Base-by-base conservation (phyloP, 1,140 invertebrate species). In the Drosophila fuyamai region DNA sequence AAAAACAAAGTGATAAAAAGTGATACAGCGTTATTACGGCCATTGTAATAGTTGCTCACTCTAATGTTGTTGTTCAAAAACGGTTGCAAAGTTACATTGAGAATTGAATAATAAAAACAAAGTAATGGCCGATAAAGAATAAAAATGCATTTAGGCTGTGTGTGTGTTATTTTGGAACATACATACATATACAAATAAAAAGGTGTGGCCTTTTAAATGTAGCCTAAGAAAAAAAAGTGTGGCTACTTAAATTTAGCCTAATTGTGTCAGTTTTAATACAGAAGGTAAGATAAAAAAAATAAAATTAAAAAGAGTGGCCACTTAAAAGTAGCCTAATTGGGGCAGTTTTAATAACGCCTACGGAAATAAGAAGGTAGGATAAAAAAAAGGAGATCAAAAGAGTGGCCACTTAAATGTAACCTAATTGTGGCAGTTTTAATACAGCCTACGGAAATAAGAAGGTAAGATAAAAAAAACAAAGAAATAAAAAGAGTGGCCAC, bases 371-470 rank as follows among this genome's bases (percentile, higher is more conserved):
- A 43, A 43, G 6, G 14, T 43, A 14, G 5, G 27, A 27, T 27
- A 27, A n/a, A n/a, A n/a, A n/a, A n/a, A n/a, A n/a, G n/a, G n/a
- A n/a, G n/a, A n/a, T n/a, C n/a, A n/a, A n/a, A n/a, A 10, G 16
- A 46, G 43, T 46, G 43, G 43, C 43, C 43, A 18, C 43, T 46
- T 46, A 27, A 46, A 29, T n/a, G n/a, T n/a, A n/a, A n/a, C n/a
- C n/a, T n/a, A n/a, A n/a, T n/a, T n/a, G n/a, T n/a, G n/a, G n/a
- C n/a, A n/a, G n/a, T n/a, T n/a, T n/a, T n/a, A n/a, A n/a, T n/a
- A n/a, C n/a, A n/a, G n/a, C n/a, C n/a, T n/a, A n/a, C n/a, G n/a
- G n/a, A n/a, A n/a, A n/a, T n/a, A n/a, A n/a, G n/a, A n/a, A n/a
- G n/a, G n/a, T n/a, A n/a, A n/a, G n/a, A n/a, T n/a, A n/a, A n/a